Evolutionary conservation across 1,140 invertebrate genomes (phyloP), one percentile per base, ranked within the genome.

Genomic region (Arctopsyche grandis): DNA sequence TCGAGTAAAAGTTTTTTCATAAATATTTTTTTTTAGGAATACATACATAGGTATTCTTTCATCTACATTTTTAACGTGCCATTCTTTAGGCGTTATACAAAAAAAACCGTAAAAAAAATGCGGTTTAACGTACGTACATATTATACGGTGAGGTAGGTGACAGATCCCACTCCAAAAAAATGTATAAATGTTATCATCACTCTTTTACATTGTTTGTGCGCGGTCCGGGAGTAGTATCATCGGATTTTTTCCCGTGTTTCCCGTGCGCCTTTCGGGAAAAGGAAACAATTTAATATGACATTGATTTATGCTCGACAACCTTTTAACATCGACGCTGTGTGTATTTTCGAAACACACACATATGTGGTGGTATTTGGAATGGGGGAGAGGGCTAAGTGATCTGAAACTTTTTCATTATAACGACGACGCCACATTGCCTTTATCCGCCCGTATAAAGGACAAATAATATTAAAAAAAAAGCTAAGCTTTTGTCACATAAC

Each of bases 281-380:
- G 69, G 46, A 74, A 74, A 74, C 71, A 56, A 74, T 52, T 52
- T 74, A 56, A 56, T 74, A 74, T 74, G 71, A 56, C 44, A 74
- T 74, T 74, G 71, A 74, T 74, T 74, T 74, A 74, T 74, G 71
- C 71, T n/a, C 71, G 44, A 74, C 71, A 74, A 74, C 71, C 48
- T 74, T 74, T 74, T 56, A 74, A 46, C 71, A 74, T 56, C 71
- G 71, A 29, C 48, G 46, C 5, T 74, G 46, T 60, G 58, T 60
- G 58, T 29, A 24, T 73, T 73, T 73, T 16, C 21, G 24, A 52
- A 52, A 52, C 48, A 52, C 48, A 52, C 12, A 52, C 10, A 52
- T 14, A 52, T 52, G 10, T 10, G 3, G 48, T 1, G 48, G 44
- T 12, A 7, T 46, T 7, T 52, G 48, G 48, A 5, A 52, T 12